Base-by-base conservation (phyloP, 2,797 vertebrate genomes). In the Diceros bicornis region DNA sequence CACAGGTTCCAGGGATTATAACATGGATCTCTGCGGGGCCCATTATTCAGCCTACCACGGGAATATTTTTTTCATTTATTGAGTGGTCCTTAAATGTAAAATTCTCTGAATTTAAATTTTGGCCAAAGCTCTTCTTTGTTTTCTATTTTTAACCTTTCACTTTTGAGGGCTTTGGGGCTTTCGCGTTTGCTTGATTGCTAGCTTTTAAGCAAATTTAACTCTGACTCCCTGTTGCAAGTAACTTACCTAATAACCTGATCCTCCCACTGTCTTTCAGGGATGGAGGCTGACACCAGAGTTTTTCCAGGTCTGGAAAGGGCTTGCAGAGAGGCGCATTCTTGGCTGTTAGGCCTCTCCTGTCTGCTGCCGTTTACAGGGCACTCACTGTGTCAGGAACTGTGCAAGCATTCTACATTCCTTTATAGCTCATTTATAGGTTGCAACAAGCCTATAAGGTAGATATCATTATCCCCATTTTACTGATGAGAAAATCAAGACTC, bases 141-240 rank as follows among this genome's bases (percentile, higher is more conserved):
- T 92, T 72, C 59, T 69, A 21, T 91, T 89, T 68, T 93, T 68
- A 95, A 57, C 29, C 69, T 97, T 92, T 95, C 47, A 41, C 34
- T 91, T 41, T 41, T 66, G 20, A 94, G 84, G 55, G 25, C 64
- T 23, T 23, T 91, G 23, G 64, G 74, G 52, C n/a, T 92, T 88
- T 59, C 23, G 23, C 61, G 50, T 69, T 83, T 77, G 25, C 27
- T 86, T 13, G 25, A 61, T 71, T 83, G 27, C 61, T 81, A n/a
- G 37, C 68, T 95, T 86, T 84, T 66, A 74, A 89, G 89, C 18
- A 91, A 72, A 93, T 75, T 89, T 79, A 90, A 50, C 57, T 92
- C 57, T 50, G 62, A 72, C 61, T 92, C 61, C n/a, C 57, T 66
- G 8, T 12, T 81, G 47, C 77, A 91, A 96, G 37, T 62, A 91